Evolutionary conservation across 2,797 vertebrate genomes (phyloP), one percentile per base, ranked within the genome.

Genomic region (Cossypha caffra): DNA sequence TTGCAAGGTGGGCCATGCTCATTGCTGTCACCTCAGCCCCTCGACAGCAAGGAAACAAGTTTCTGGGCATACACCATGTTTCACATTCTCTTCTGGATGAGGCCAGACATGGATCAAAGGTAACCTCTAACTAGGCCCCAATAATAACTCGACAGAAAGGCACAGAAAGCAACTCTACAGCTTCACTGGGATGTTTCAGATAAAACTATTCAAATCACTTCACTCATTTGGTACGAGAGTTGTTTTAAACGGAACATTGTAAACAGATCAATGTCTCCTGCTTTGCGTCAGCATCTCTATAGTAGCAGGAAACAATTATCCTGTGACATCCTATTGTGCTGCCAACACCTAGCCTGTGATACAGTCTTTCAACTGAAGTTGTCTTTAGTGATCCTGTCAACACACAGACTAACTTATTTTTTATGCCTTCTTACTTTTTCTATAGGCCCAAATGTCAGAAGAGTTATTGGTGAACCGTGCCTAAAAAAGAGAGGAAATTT

Each of bases 251-350:
- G 3, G 13, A 92, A 59, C 51, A 31, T 12, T 63, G 62, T 84
- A 75, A 90, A 94, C 88, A 95, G 79, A 93, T 95, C 90, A 79
- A 75, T 86, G 88, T 52, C 83, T 81, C 51, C 55, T 48, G 51
- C 92, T 91, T 59, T 81, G 86, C 21, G 2, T 85, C 90, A 90
- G 55, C 86, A 87, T 89, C 83, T 89, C 86, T 95, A 35, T 4
- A 90, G 75, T 31, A 80, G 87, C 93, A 80, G 67, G 43, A 93
- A 82, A 88, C 76, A 75, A 78, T 72, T 80, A 59, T 15, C 31
- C 64, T 54, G 24, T 86, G 86, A 71, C 78, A 85, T 64, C 63
- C 84, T 73, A 45, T 47, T 79, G 45, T 66, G 33, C 77, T 89
- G 61, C 90, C 77, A 87, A 42, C 57, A 93, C 48, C 33, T 51